phyloP scores from a whole-genome alignment of 2,888 invertebrate genomes.

The Sarcophaga subvicina region DNA sequence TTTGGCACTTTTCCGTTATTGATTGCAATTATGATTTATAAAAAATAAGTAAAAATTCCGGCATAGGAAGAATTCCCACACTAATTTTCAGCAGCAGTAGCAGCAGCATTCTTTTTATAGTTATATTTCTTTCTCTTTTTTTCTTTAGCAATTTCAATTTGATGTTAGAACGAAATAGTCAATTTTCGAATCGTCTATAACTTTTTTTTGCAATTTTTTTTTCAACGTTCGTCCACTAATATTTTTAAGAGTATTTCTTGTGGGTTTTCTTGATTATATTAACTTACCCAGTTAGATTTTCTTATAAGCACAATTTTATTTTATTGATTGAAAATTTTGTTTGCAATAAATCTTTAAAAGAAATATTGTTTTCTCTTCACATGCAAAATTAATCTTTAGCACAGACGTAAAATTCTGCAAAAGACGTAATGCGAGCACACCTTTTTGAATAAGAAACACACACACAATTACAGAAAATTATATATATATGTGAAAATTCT shows the following conservation, averaged over 20 bases:
- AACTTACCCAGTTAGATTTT: slow-evolving; percentile 59
- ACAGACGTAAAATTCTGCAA: slow-evolving; percentile 55
- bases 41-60: slow-evolving; percentile 49
- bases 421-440: slow-evolving; percentile 65
- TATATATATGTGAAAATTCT: slow-evolving; percentile 11
- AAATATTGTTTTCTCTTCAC: slow-evolving; percentile 51
- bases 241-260: neutral
- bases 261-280: slow-evolving; percentile 23
- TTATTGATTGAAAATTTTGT: slow-evolving; percentile 22
- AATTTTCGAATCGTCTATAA: slow-evolving; percentile 10
- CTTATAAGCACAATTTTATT: slow-evolving; percentile 25
- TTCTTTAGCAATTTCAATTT: slow-evolving; percentile 22
- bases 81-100: slow-evolving; percentile 29
- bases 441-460: slow-evolving; percentile 53
- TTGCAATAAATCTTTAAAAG: slow-evolving; percentile 29
- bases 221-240: neutral
- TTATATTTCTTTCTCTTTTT: slow-evolving; percentile 48
- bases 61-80: slow-evolving; percentile 55
- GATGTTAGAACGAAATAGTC: slow-evolving; percentile 39
- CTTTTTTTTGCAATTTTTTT: slow-evolving; percentile 48
- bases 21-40: neutral
- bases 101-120: slow-evolving; percentile 38
- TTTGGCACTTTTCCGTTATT: neutral
- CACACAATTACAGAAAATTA: slow-evolving; percentile 13
- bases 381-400: slow-evolving; percentile 53